A percentile compares a stretch with the other conserved stretches of the same genome.
Conservation (phyloP, 2,888 invertebrate species). For the Leptinotarsa peninsularis region DNA sequence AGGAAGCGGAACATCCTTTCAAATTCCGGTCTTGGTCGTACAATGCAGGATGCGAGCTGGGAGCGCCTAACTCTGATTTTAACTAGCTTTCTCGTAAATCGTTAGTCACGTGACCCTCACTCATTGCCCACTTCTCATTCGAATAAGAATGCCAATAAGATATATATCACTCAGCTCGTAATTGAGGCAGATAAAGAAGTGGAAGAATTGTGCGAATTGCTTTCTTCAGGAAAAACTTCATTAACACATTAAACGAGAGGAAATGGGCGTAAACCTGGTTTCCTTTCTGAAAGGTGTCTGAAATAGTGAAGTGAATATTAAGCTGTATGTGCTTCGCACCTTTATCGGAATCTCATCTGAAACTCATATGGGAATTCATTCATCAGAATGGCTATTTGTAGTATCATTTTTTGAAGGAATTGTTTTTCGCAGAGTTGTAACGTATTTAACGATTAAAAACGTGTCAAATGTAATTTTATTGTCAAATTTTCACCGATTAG, state of each 20-base stretch:
- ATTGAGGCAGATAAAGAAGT: conserved; percentile 43
- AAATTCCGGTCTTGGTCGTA: conserved; percentile 53
- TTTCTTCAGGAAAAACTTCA: conserved; percentile 2
- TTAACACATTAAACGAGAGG: conserved; percentile 1
- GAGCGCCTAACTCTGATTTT: conserved; percentile 45
- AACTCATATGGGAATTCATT: neutral
- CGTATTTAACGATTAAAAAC: too few relatives aligned
- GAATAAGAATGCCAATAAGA: conserved; percentile 26
- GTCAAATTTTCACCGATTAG: too few relatives aligned
- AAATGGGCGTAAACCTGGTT: conserved; percentile 24
- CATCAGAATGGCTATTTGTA: too few relatives aligned
- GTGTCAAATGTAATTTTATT: too few relatives aligned
- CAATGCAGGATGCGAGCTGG: conserved; percentile 51
- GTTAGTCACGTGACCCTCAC: conserved; percentile 48
- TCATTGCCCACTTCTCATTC: conserved; percentile 44
- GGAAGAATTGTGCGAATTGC: conserved; percentile 40
- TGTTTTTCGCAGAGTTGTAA: too few relatives aligned
- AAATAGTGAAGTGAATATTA: conserved; percentile 9
- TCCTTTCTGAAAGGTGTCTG: conserved; percentile 11
- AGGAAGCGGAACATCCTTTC: conserved; percentile 56
- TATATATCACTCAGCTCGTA: conserved; percentile 44
- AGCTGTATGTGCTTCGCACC: neutral
- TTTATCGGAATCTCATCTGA: neutral
- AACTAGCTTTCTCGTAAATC: conserved; percentile 52
- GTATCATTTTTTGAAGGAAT: neutral